Evolutionary conservation across 1,140 invertebrate species (phyloP).

Genomic region (Tetragonula clypearis): DNA sequence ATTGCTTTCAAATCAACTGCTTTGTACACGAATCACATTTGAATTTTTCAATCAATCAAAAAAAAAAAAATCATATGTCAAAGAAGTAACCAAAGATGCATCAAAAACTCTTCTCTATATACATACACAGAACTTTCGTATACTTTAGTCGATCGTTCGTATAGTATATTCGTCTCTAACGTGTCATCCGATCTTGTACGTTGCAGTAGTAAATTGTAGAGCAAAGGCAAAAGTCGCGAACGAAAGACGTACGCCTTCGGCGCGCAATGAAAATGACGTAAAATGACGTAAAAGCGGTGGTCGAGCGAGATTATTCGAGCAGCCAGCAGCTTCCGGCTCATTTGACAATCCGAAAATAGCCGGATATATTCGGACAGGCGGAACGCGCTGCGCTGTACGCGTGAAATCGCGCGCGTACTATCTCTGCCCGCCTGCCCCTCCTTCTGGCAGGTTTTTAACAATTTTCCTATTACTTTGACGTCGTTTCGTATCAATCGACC

Average conservation of each 20-base stretch:
- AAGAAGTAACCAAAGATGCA: no score
- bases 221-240: not conserved
- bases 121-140: no score
- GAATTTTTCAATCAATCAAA: no score
- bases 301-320: not conserved
- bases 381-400: not conserved
- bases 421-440: no score
- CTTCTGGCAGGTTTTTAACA: conserved; percentile 3
- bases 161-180: no score
- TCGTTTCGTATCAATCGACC: conserved; percentile 5
- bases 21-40: no score
- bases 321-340: conserved; percentile 15
- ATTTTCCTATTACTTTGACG: conserved; percentile 28
- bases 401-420: not conserved
- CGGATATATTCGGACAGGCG: conserved; percentile 8
- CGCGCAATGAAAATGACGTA: not conserved
- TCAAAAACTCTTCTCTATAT: no score
- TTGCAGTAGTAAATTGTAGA: not conserved
- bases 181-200: no score
- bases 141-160: no score
- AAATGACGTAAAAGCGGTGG: no score
- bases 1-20: no score
- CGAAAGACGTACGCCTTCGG: not conserved
- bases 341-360: conserved; percentile 5
- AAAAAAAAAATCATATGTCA: no score